A percentile compares a stretch with the other conserved stretches of the same genome.
These are phyloP conservation scores for Dermochelys coriacea DNA, from an alignment of 2,797 vertebrate genomes.

Conservation along the genomic window DNA sequence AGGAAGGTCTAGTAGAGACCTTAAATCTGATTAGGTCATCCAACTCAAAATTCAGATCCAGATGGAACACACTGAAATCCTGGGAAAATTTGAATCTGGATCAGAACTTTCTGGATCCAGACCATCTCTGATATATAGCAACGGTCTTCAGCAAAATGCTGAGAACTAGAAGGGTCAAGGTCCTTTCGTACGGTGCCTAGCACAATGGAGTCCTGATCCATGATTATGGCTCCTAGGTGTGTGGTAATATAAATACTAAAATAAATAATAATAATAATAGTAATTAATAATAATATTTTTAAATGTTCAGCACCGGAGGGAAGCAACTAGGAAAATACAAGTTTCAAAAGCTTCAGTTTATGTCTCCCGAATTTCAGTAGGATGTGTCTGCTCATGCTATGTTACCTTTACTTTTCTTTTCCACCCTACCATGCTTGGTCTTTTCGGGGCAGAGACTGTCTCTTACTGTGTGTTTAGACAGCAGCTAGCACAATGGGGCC, in stretches of 20 bases:
- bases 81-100: not conserved
- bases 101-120: not conserved
- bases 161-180: not conserved
- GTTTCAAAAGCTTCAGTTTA: not conserved
- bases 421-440: not conserved
- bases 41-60: not conserved
- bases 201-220: not conserved
- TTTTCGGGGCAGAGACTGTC: not conserved
- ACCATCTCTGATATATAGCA: not conserved
- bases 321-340: not conserved
- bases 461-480: not conserved
- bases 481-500: not conserved
- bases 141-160: not conserved
- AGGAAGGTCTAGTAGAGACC: not conserved
- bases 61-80: accelerated
- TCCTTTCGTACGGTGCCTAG: not conserved
- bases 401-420: not conserved
- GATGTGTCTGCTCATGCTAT: not conserved
- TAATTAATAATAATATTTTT: not conserved
- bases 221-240: not conserved
- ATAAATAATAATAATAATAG: too few relatives aligned
- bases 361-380: not conserved
- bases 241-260: not conserved
- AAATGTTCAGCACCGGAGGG: not conserved
- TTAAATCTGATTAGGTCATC: accelerated